Evolutionary conservation across 2,888 invertebrate genomes (phyloP).

Genomic region (Dolichopus griseipennis): DNA sequence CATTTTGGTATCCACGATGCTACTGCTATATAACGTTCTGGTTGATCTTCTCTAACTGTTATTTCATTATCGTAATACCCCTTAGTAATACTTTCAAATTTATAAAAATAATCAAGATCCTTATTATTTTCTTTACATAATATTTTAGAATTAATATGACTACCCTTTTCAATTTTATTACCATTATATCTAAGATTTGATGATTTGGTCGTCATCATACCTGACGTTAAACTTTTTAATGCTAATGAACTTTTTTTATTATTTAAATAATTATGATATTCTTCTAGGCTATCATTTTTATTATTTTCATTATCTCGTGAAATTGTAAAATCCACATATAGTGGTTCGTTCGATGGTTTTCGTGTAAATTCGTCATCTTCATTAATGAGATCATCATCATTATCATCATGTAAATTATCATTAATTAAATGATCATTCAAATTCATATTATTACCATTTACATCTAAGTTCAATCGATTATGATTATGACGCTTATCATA

Average conservation of each 20-base stretch:
- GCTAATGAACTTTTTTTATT: conserved; percentile 11
- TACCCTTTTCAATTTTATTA: not conserved
- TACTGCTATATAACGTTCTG: conserved; percentile 62
- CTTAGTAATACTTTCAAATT: conserved; percentile 24
- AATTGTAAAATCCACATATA: conserved; percentile 43
- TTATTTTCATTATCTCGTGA: conserved; percentile 19
- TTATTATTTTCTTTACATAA: conserved; percentile 14
- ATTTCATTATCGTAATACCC: conserved; percentile 20
- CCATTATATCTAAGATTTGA: not conserved
- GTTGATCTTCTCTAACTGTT: conserved; percentile 33
- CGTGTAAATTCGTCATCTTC: conserved; percentile 41
- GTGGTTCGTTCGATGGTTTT: conserved; percentile 40
- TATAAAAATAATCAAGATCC: conserved; percentile 23
- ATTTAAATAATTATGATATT: conserved; percentile 14
- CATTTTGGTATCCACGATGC: conserved; percentile 69
- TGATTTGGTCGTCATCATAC: not conserved
- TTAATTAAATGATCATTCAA: not conserved
- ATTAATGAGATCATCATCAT: conserved; percentile 21
- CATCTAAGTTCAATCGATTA: too few species aligned
- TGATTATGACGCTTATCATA: too few species aligned
- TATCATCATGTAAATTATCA: conserved; percentile 14
- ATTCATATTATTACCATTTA: not conserved
- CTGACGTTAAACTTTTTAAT: not conserved
- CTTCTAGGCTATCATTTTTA: not conserved
- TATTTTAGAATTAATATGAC: not conserved